phyloP scores from a whole-genome alignment of 2,888 invertebrate genomes.

The Lasioglossum zephyrum region DNA sequence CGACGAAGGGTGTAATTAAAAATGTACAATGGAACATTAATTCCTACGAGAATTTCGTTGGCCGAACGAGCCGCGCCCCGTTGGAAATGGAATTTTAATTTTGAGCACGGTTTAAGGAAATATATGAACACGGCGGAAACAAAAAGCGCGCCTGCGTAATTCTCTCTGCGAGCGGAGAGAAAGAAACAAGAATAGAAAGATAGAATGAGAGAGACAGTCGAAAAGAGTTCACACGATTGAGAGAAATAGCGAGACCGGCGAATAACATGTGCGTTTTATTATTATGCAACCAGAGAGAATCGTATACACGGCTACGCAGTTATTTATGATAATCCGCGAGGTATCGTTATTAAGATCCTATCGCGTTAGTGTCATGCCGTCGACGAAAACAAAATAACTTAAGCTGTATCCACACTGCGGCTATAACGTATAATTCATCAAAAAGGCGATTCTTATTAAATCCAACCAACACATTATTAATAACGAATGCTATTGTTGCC shows the following conservation, averaged over 20 bases:
- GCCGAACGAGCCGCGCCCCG: not conserved
- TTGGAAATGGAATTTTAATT: constrained; percentile 30
- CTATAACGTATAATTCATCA: not conserved
- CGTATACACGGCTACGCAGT: not conserved
- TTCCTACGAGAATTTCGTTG: not conserved
- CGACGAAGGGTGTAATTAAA: constrained; percentile 34
- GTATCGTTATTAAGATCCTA: constrained; percentile 6
- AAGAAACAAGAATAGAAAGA: too few species aligned
- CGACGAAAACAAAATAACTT: not conserved
- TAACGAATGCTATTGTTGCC: not conserved
- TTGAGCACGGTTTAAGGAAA: constrained; percentile 12
- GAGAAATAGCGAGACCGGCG: not conserved
- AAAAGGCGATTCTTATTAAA: not conserved
- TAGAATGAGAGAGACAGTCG: not conserved
- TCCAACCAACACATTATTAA: not conserved
- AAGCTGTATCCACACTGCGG: not conserved
- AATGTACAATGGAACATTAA: constrained; percentile 34
- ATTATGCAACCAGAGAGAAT: not conserved
- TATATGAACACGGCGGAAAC: not conserved
- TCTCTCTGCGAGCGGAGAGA: not conserved
- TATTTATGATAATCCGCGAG: not conserved
- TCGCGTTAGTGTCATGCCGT: not conserved
- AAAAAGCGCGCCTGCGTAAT: not conserved
- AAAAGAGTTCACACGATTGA: not conserved
- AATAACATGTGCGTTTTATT: not conserved